Evolutionary conservation across 2,797 vertebrate genomes (phyloP).

Genomic region (Valencia hispanica): DNA sequence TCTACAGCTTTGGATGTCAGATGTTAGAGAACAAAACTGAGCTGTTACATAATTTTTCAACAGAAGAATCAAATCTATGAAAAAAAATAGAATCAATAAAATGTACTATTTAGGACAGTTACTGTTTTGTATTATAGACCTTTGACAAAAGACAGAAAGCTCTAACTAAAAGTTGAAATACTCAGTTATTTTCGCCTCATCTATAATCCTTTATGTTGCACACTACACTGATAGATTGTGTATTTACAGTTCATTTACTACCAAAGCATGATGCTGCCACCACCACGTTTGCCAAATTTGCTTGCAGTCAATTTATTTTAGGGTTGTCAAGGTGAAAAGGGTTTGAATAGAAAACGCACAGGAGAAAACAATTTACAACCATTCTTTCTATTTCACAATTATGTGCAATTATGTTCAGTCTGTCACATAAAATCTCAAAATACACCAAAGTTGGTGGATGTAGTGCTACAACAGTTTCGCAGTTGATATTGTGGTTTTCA

Average conservation of each 20-base stretch:
- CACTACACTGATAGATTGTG: not conserved
- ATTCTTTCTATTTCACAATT: not conserved
- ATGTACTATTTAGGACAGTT: conserved; percentile 15
- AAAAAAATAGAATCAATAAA: not conserved
- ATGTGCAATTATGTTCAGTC: not conserved
- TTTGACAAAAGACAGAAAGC: not conserved
- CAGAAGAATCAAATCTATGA: not conserved
- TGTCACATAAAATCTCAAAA: not conserved
- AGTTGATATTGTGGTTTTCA: not conserved
- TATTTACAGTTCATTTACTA: not conserved
- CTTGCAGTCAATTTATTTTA: not conserved
- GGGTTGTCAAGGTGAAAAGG: no score
- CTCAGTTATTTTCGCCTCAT: not conserved
- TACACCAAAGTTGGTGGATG: not conserved
- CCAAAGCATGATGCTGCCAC: not conserved
- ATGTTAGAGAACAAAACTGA: not conserved
- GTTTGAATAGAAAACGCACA: no score
- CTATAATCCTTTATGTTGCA: not conserved
- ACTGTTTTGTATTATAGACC: not conserved
- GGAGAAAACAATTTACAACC: not conserved
- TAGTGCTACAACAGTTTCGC: not conserved
- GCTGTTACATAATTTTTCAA: not conserved
- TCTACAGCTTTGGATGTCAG: not conserved
- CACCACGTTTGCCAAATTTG: not conserved
- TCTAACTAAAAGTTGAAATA: no score